phyloP scores from a whole-genome alignment of 2,797 vertebrate species.

The Dipus sagitta region DNA sequence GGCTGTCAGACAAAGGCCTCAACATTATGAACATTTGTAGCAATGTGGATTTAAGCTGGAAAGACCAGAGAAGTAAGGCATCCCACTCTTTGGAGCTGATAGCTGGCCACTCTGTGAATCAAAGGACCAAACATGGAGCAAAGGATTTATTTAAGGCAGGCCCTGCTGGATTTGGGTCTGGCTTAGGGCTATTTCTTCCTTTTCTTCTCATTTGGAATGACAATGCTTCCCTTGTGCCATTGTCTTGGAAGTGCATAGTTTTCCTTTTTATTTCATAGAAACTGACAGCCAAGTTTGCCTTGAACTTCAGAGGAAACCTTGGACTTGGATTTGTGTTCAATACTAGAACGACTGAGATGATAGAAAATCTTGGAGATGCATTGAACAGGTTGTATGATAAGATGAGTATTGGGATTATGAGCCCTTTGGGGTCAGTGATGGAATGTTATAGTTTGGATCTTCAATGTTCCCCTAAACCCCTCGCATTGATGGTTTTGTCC shows the following conservation, averaged over 20 bases:
- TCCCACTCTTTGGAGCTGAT: not conserved
- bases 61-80: not conserved
- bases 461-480: not conserved
- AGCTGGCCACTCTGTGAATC: not conserved
- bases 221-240: not conserved
- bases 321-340: not conserved
- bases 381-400: not conserved
- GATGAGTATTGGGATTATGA: not conserved
- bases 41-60: not conserved
- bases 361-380: not conserved
- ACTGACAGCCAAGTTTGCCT: not conserved
- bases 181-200: not conserved
- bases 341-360: not conserved
- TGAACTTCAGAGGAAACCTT: not conserved
- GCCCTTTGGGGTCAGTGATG: not conserved
- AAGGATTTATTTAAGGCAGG: not conserved
- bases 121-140: not conserved
- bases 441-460: not conserved
- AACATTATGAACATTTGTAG: too few species aligned
- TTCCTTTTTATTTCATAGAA: not conserved
- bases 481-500: not conserved
- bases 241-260: not conserved
- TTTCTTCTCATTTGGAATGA: not conserved
- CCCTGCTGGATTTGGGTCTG: not conserved
- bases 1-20: too few species aligned